Percentiles rank a stretch among this genome's conserved stretches.
Evolutionary conservation across 2,113 vertebrate genomes (phyloP).

Genomic region (Aythya baeri): DNA sequence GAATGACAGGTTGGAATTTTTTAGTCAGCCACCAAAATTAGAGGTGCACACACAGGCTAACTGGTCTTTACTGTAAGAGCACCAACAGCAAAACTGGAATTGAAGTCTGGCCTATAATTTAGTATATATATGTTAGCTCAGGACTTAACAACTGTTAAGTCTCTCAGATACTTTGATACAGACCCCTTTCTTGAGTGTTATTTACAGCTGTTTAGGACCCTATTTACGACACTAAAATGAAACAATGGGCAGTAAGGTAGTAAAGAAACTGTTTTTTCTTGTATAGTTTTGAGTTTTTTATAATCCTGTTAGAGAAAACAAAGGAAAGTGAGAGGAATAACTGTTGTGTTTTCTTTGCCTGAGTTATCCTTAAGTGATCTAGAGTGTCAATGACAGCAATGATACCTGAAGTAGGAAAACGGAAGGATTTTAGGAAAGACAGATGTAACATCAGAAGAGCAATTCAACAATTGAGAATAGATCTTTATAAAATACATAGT

Average conservation of each 20-base stretch:
- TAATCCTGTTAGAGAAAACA: background rate
- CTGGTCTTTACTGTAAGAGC: rapidly evolving
- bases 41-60: background rate
- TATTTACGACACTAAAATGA: background rate
- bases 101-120: background rate
- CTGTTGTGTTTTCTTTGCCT: background rate
- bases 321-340: background rate
- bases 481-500: background rate
- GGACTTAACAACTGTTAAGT: background rate
- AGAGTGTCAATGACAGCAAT: background rate
- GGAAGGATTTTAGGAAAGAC: background rate
- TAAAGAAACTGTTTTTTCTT: background rate
- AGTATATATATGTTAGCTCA: background rate
- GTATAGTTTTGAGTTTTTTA: background rate
- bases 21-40: background rate
- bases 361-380: background rate
- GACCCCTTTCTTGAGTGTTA: background rate
- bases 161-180: background rate
- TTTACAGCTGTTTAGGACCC: background rate
- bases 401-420: background rate
- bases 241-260: background rate
- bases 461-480: background rate
- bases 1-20: background rate
- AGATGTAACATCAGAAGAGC: background rate
- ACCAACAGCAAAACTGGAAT: background rate